Evolutionary conservation across 2,113 vertebrate genomes (phyloP).

Genomic region (Coreoperca whiteheadi): DNA sequence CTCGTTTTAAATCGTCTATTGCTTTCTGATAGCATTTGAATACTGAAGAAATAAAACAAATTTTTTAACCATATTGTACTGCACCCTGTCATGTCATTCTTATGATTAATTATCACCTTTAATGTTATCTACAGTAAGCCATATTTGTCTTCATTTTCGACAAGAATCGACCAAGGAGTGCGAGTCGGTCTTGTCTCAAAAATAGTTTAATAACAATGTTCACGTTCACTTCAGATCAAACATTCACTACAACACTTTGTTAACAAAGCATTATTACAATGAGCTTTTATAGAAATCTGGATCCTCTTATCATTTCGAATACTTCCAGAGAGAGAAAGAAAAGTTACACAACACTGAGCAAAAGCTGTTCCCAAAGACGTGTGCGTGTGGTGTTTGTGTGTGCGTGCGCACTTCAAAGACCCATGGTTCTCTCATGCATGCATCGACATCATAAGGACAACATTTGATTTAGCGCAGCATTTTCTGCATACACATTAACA

Average conservation of each 20-base stretch:
- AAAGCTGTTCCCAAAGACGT: constrained; percentile 57
- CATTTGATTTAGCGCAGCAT: constrained; percentile 23
- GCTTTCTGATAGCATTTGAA: background rate
- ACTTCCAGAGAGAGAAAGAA: constrained; percentile 60
- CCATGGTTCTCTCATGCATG: constrained; percentile 58
- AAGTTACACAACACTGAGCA: constrained; percentile 61
- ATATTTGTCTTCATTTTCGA: background rate
- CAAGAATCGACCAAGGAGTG: constrained; percentile 12
- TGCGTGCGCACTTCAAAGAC: constrained; percentile 31
- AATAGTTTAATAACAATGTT: constrained; percentile 83
- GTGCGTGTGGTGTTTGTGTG: constrained; percentile 11
- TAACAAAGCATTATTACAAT: constrained; percentile 79
- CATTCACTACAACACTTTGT: constrained; percentile 73
- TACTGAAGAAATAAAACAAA: constrained; percentile 20
- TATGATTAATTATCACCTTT: background rate
- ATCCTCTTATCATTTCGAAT: constrained; percentile 62
- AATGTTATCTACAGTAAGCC: background rate
- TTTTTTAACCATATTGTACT: background rate
- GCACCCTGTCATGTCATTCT: background rate
- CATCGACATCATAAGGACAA: constrained; percentile 45
- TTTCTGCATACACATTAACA: constrained; percentile 40
- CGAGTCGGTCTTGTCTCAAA: constrained; percentile 69
- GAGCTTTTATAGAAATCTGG: constrained; percentile 74
- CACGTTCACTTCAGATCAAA: constrained; percentile 73
- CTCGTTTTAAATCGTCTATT: background rate